Evolutionary conservation across 1,140 invertebrate species (phyloP), one percentile per base, ranked within the genome.

Genomic region (Trypoxylus dichotomus): DNA sequence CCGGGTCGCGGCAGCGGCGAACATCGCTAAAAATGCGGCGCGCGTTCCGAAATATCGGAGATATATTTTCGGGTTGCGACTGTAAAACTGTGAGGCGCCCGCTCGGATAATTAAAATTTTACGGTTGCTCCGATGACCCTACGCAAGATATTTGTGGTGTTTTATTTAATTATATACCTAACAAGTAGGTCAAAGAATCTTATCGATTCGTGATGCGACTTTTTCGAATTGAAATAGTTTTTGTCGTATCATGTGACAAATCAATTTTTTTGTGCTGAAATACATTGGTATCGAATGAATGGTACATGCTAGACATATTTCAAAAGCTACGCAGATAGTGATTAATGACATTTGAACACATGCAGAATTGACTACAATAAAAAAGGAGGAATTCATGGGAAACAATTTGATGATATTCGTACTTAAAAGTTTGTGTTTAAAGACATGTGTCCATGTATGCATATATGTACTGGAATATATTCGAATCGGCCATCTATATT

Each of bases 101-200:
- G 47, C 47, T 54, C 43, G 19, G 47, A 54, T 54, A 54, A 54
- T 54, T 54, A 54, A 54, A 54, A 54, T 54, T 54, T 54, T 54
- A 54, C 47, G 47, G 47, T 54, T 7, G 47, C 47, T 54, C 19
- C 47, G 47, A 54, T 54, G 47, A 54, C 47, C 47, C 47, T 15
- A 54, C 47, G 47, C 47, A n/a, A 54, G 47, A 54, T 54, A 54
- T 54, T 54, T 54, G 47, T 19, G 47, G 47, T 37, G 13, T 19
- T 54, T 54, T 54, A 54, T 54, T 54, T 54, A 54, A 54, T 54
- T 54, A 54, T 54, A n/a, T 19, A 54, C 19, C 6, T 5, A n/a
- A 7, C 19, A 54, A 54, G 47, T 54, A 54, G 47, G 47, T 54
- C 47, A 54, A 5, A 54, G 47, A 54, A 54, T 3, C 47, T 19